Percentiles rank a stretch among this genome's conserved stretches.
These are phyloP conservation scores for Bruchidius siliquastri DNA, from an alignment of 2,888 invertebrate genomes.

Conservation along the genomic window DNA sequence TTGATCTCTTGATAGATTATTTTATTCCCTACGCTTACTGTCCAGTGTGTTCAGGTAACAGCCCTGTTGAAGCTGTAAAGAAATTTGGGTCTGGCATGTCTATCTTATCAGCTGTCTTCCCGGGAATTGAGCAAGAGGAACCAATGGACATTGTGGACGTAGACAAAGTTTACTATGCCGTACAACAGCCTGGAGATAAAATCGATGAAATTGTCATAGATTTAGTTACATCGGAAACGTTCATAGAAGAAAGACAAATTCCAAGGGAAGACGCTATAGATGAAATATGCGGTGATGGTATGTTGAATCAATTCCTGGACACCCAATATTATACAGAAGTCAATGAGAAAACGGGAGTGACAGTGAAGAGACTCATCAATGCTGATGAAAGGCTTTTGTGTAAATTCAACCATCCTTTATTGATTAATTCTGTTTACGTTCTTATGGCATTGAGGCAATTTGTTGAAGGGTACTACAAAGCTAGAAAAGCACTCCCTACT, in stretches of 20 bases:
- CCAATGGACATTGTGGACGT: conserved; percentile 7
- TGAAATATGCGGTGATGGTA: conserved; percentile 3
- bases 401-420: conserved; percentile 55
- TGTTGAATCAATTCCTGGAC: background rate
- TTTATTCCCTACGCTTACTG: conserved; percentile 73
- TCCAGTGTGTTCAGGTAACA: conserved; percentile 51
- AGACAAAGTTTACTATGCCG: conserved; percentile 12
- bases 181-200: conserved; percentile 11
- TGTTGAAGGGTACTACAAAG: conserved; percentile 44
- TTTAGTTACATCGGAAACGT: conserved; percentile 6
- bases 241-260: background rate
- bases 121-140: background rate
- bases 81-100: conserved; percentile 1
- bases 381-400: conserved; percentile 16
- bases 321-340: background rate
- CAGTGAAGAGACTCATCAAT: background rate
- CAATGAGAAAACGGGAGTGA: conserved; percentile 1
- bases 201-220: conserved; percentile 18
- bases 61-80: background rate
- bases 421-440: conserved; percentile 65
- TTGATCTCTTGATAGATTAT: conserved; percentile 62
- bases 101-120: conserved; percentile 1
- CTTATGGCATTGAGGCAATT: conserved; percentile 63
- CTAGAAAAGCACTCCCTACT: conserved; percentile 17
- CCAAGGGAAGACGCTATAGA: background rate